These are phyloP conservation scores for Limnephilus auricula DNA, from an alignment of 2,888 invertebrate species.

Conservation along the genomic window DNA sequence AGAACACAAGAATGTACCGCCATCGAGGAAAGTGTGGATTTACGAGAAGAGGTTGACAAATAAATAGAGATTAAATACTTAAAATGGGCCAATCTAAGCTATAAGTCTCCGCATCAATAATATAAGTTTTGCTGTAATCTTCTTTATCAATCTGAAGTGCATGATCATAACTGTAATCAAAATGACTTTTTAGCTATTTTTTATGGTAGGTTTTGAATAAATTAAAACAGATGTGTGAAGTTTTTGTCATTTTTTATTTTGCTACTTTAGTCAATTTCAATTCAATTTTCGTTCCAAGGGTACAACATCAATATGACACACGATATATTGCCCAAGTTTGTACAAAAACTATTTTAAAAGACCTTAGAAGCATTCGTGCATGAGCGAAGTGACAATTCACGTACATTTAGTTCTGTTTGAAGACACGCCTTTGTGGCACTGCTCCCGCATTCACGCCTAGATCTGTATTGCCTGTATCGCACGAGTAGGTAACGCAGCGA, in stretches of 20 bases:
- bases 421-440: background rate
- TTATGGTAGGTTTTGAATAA: background rate
- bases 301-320: background rate
- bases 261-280: background rate
- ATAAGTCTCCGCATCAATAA: background rate
- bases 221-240: background rate
- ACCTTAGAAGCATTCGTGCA: slow-evolving; percentile 30
- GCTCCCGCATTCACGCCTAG: background rate
- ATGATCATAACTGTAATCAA: background rate
- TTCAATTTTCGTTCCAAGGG: background rate
- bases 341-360: slow-evolving; percentile 22
- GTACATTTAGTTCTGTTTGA: background rate
- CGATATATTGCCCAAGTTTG: background rate
- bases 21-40: background rate
- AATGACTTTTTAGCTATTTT: background rate
- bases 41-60: background rate
- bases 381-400: background rate
- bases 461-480: background rate
- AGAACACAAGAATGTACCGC: slow-evolving; percentile 3
- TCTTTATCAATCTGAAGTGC: background rate
- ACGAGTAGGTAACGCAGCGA: background rate
- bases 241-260: background rate
- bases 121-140: background rate
- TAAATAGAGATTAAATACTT: background rate
- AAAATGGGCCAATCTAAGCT: background rate